Conservation (phyloP, 2,797 vertebrate species). For the Lemur catta region DNA sequence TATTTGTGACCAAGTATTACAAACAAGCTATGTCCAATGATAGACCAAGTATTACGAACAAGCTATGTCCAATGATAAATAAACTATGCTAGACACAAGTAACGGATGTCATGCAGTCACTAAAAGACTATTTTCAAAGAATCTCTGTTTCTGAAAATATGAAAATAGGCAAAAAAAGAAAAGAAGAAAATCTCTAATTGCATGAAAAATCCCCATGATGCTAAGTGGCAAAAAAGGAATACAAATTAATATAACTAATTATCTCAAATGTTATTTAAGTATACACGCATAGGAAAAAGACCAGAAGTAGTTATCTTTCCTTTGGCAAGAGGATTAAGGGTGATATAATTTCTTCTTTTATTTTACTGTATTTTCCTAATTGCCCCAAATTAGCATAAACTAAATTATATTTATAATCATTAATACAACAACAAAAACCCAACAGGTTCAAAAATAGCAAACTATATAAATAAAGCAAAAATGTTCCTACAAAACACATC, state of each 20-base stretch:
- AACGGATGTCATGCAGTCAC: background rate
- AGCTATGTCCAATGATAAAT: background rate
- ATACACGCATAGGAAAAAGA: background rate
- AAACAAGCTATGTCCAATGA: background rate
- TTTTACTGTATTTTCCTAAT: conserved; percentile 26
- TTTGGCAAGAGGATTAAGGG: background rate
- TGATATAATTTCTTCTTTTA: background rate
- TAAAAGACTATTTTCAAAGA: background rate
- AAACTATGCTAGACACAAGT: background rate
- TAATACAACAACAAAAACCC: background rate
- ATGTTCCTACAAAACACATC: background rate
- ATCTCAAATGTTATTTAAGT: background rate
- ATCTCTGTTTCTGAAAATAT: background rate
- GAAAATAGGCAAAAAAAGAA: background rate
- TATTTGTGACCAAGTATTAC: conserved; percentile 10
- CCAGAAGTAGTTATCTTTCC: background rate
- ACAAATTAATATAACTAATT: conserved; percentile 7
- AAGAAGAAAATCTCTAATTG: background rate
- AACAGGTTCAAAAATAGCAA: conserved; percentile 31
- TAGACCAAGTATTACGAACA: background rate
- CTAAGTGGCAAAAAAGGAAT: background rate
- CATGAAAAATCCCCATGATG: background rate
- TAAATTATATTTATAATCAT: conserved; percentile 23
- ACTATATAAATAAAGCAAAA: conserved; percentile 47
- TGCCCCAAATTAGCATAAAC: conserved; percentile 34